phyloP scores from a whole-genome alignment of 2,797 vertebrate genomes.

The Carcharodon carcharias region DNA sequence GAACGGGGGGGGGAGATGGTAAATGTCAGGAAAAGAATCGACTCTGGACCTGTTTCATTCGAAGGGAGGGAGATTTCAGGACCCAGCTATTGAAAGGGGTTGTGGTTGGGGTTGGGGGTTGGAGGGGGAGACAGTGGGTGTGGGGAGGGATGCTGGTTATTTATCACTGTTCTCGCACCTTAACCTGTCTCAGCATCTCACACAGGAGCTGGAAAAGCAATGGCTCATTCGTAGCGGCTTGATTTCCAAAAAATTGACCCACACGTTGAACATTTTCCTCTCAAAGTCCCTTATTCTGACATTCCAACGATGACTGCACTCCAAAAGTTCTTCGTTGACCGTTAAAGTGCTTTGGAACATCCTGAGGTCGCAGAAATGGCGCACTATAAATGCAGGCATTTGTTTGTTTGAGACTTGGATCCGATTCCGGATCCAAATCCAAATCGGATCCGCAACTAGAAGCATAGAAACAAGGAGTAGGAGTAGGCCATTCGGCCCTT shows the following conservation, averaged over 20 bases:
- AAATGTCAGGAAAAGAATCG: neutral
- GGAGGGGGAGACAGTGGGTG: too few species aligned
- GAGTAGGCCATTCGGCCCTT: too few species aligned
- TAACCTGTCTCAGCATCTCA: neutral
- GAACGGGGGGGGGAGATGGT: neutral
- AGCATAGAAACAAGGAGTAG: too few species aligned
- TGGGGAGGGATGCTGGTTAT: neutral
- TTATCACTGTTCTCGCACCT: neutral
- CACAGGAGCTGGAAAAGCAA: neutral
- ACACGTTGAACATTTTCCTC: neutral
- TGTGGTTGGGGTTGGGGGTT: neutral
- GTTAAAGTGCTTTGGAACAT: too few species aligned
- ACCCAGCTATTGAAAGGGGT: neutral
- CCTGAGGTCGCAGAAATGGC: too few species aligned
- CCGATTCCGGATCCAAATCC: too few species aligned
- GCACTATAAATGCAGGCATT: too few species aligned
- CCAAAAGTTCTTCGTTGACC: too few species aligned
- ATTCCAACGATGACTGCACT: too few species aligned
- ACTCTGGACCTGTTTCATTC: neutral
- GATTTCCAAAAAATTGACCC: neutral
- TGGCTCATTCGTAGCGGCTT: neutral
- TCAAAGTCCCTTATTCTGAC: too few species aligned
- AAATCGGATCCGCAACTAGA: too few species aligned
- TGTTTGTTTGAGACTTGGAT: too few species aligned
- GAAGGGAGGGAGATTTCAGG: neutral